These are phyloP conservation scores for Spea hammondii DNA, from an alignment of 2,797 vertebrate genomes.

Conservation along the genomic window DNA sequence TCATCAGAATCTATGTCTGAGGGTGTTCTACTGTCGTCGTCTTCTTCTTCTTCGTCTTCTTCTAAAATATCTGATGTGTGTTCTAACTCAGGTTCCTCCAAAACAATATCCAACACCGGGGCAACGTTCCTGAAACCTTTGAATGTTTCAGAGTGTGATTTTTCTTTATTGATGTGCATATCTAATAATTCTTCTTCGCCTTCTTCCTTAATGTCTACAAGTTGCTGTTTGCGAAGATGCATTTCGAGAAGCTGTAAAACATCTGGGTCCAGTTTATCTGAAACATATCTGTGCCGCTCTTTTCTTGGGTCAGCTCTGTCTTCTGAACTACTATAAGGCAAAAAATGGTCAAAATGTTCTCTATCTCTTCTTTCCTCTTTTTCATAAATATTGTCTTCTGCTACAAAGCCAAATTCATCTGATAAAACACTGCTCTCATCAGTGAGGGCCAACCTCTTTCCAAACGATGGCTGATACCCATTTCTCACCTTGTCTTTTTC, in stretches of 20 bases:
- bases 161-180: slow-evolving; percentile 44
- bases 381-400: slow-evolving; percentile 18
- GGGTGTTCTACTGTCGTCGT: slow-evolving; percentile 27
- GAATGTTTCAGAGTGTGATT: slow-evolving; percentile 21
- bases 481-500: slow-evolving; percentile 14
- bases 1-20: slow-evolving; percentile 46
- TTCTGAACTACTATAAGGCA: slow-evolving; percentile 14
- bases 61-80: slow-evolving; percentile 34
- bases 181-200: slow-evolving; percentile 41
- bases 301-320: slow-evolving; percentile 38
- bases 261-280: slow-evolving; percentile 35
- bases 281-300: slow-evolving; percentile 40
- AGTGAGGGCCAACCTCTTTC: neutral
- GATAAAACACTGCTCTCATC: slow-evolving; percentile 5
- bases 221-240: slow-evolving; percentile 47
- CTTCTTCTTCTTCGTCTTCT: slow-evolving; percentile 23
- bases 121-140: slow-evolving; percentile 38
- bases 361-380: slow-evolving; percentile 31
- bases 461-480: neutral
- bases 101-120: slow-evolving; percentile 45
- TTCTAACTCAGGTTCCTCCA: slow-evolving; percentile 48
- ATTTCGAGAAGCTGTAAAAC: slow-evolving; percentile 46
- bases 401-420: slow-evolving; percentile 15
- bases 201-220: slow-evolving; percentile 48
- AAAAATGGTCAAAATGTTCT: slow-evolving; percentile 11